Base-by-base conservation (phyloP, 1,140 invertebrate genomes). In the Drosophila punjabiensis region DNA sequence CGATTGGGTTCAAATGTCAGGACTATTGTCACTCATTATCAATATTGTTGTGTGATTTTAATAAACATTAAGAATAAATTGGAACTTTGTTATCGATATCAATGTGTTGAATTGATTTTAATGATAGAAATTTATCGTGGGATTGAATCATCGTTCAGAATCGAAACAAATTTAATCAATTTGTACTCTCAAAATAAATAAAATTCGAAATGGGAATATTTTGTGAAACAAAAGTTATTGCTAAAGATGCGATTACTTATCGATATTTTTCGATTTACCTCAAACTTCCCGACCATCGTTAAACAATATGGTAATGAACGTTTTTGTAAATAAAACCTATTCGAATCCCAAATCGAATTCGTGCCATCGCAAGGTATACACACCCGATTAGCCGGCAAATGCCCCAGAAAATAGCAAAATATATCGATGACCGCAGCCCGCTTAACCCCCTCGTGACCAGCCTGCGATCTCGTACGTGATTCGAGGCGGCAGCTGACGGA, bases 381-480 rank as follows among this genome's bases (percentile, higher is more conserved):
- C 55, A 37, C 13, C 24, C 62, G 62, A 39, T 65, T 64, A 63
- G 13, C 64, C 55, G 10, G 24, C 18, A 39, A 39, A n/a, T 39
- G n/a, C 24, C 37, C 37, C 30, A 18, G 18, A 62, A 63, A 63
- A 63, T 45, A 14, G 33, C 30, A 41, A 55, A 33, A 55, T 55
- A 14, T 37, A 69, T 69, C 67, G 47, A 70, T 70, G 47, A 71
- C 70, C 68, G 16, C 70, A 74, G 53, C 33, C 53, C 53, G 65
- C 66, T 70, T 60, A 73, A 61, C 53, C 70, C 67, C 14, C 55
- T 30, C 35, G 4, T 41, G 52, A 1, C 53, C 70, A 41, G 30
- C 43, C 50, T 37, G 45, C 18, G 55, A 74, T 74, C 43, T 43
- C 32, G 68, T 74, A 74, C 70, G 69, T 74, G 70, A 61, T 73